phyloP scores from a whole-genome alignment of 2,113 vertebrate genomes.

The Eurystomus gularis region DNA sequence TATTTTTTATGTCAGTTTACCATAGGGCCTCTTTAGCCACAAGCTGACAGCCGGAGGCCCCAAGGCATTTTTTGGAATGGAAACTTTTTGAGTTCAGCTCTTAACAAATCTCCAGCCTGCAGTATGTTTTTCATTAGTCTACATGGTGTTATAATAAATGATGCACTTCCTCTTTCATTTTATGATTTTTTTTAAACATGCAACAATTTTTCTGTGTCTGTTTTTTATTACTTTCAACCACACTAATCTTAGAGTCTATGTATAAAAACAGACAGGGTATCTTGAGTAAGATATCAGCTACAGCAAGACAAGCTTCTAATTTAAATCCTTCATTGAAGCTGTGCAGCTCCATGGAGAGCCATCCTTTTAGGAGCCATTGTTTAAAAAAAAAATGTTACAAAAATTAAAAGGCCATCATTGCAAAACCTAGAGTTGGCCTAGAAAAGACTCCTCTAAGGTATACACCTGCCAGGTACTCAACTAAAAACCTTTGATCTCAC shows the following conservation, averaged over 20 bases:
- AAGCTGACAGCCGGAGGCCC: conserved; percentile 19
- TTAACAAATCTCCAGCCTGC: conserved; percentile 60
- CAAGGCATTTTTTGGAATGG: conserved; percentile 34
- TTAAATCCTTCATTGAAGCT: neutral
- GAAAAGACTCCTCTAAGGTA: neutral
- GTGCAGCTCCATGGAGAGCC: neutral
- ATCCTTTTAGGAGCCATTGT: neutral
- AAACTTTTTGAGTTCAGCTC: conserved; percentile 43
- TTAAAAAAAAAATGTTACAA: neutral
- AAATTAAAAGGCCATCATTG: neutral
- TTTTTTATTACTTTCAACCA: conserved; percentile 24
- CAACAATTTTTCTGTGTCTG: conserved; percentile 45
- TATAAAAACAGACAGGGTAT: neutral
- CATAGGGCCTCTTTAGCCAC: conserved; percentile 41
- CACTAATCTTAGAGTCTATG: neutral
- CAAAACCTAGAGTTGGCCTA: neutral
- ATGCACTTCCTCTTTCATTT: conserved; percentile 62
- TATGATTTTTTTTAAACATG: conserved; percentile 22
- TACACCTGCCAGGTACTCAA: neutral
- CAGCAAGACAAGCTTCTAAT: neutral
- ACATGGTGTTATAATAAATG: conserved; percentile 59
- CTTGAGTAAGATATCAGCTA: neutral
- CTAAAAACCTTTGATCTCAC: neutral
- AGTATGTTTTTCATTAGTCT: conserved; percentile 62
- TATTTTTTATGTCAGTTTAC: conserved; percentile 57